Percentiles rank a stretch among this genome's conserved stretches.
These are phyloP conservation scores for Brachyptera putata DNA, from an alignment of 2,888 invertebrate genomes.

Conservation along the genomic window DNA sequence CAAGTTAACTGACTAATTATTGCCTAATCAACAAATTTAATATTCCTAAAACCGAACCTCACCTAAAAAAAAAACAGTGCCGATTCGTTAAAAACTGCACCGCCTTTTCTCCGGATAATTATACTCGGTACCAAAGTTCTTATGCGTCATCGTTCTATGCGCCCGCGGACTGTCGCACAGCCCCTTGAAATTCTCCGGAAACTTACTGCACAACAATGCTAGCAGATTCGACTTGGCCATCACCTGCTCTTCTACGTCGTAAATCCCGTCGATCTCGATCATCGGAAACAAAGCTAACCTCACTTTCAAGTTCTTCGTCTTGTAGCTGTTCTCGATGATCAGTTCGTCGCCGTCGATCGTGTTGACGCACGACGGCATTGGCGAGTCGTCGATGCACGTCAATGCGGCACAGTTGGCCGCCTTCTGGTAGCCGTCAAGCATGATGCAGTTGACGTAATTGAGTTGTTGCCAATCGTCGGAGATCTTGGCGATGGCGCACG, in stretches of 20 bases:
- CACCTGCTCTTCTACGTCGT: neutral
- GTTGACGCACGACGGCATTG: neutral
- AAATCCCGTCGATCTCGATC: neutral
- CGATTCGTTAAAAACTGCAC: neutral
- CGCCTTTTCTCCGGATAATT: neutral
- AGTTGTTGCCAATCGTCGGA: neutral
- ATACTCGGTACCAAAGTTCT: neutral
- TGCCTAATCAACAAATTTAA: too few relatives aligned
- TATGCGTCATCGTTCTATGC: neutral
- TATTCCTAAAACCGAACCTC: too few relatives aligned
- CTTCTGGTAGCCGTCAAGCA: neutral
- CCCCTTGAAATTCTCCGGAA: neutral
- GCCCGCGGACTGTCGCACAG: neutral
- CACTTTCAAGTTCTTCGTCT: too few relatives aligned
- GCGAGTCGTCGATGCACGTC: neutral
- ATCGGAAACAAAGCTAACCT: neutral
- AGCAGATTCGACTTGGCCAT: neutral
- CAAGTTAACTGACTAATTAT: too few relatives aligned
- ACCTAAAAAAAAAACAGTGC: too few relatives aligned
- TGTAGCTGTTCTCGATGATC: neutral
- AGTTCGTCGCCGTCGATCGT: neutral
- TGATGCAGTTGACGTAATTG: neutral
- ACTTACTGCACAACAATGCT: neutral
- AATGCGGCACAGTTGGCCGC: neutral
- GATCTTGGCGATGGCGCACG: neutral